These are phyloP conservation scores for Yponomeuta malinellus DNA, from an alignment of 2,888 invertebrate species.

Conservation along the genomic window DNA sequence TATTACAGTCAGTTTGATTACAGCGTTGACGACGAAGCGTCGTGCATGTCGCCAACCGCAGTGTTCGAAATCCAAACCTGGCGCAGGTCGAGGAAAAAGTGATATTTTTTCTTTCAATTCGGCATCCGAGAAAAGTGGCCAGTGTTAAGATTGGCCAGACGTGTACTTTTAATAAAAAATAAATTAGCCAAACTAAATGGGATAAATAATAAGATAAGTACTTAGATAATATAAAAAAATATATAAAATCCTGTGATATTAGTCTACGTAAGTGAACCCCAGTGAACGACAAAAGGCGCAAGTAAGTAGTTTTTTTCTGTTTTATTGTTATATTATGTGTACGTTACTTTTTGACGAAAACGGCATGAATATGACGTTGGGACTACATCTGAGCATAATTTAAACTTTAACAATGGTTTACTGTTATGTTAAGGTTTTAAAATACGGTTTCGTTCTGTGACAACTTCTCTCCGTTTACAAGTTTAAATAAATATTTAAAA, in stretches of 20 bases:
- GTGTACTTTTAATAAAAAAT: background rate
- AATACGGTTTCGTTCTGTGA: too few relatives aligned
- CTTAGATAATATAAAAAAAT: constrained; percentile 25
- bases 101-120: background rate
- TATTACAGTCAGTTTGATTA: constrained; percentile 36
- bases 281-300: constrained; percentile 35
- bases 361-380: background rate
- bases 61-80: constrained; percentile 28
- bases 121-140: background rate
- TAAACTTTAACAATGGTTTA: background rate
- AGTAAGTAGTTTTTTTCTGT: constrained; percentile 45
- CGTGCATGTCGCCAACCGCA: constrained; percentile 23
- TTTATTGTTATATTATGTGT: background rate
- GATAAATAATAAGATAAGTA: constrained; percentile 29
- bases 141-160: background rate
- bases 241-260: constrained; percentile 71
- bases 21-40: constrained; percentile 39
- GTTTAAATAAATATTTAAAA: too few relatives aligned
- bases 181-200: constrained; percentile 24
- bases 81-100: constrained; percentile 31
- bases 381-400: background rate
- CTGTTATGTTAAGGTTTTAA: background rate
- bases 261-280: constrained; percentile 43
- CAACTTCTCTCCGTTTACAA: too few relatives aligned
- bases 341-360: background rate